Base-by-base conservation (phyloP, 2,797 vertebrate genomes). In the Hephaestus fuliginosus region DNA sequence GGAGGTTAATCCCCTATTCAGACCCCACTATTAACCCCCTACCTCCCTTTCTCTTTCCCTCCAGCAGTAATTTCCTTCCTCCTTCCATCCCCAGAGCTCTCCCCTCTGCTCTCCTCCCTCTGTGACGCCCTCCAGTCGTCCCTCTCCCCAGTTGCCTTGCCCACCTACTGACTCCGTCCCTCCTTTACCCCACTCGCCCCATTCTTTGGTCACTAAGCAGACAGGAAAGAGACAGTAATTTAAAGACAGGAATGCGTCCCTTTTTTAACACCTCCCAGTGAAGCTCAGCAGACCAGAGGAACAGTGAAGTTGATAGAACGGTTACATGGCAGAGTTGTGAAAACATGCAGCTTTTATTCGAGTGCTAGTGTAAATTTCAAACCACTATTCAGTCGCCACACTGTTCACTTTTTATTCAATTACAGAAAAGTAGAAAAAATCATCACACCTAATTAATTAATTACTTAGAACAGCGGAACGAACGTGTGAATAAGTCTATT, bases 21-120 rank as follows among this genome's bases (percentile, higher is more conserved):
- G 70, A 74, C 63, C 56, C 60, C 13, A 61, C 46, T 30, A 68
- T 87, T 87, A 88, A 86, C 83, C 81, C 86, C 82, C 82, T 74
- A 57, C 84, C 65, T 74, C 39, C 80, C 72, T 82, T 79, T 74
- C 73, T 75, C 67, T 55, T 77, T 70, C 52, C 74, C 73, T 82
- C 9, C 36, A 39, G 36, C 36, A 39, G 7, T 62, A 61, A 9
- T 58, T 72, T 63, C 64, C 57, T 46, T 52, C 18, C 69, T 55
- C 22, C 17, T 17, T 43, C 18, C 43, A 41, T 53, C 76, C 49
- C 14, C 0, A n/a, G 52, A 61, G 53, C 36, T 44, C 7, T 30
- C 18, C 44, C 65, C 68, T 2, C 5, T 13, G 2, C 7, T 18
- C 17, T 13, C 62, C 69, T 55, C 61, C 48, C 10, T 12, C 51